Evolutionary conservation across 2,888 invertebrate genomes (phyloP).

Genomic region (Archips crataeganus): DNA sequence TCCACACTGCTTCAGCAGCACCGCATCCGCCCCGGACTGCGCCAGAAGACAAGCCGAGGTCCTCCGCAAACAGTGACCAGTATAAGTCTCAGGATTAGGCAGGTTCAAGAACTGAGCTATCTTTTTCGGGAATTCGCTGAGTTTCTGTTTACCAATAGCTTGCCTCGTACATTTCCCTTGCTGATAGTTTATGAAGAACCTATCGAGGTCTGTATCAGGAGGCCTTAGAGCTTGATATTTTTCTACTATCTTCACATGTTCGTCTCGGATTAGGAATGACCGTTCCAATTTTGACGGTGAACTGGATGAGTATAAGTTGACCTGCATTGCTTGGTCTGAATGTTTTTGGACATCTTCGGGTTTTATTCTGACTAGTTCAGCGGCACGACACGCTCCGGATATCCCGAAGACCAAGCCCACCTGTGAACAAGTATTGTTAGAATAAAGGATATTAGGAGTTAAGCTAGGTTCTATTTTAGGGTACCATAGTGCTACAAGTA

Average conservation of each 20-base stretch:
- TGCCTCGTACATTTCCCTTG: constrained; percentile 35
- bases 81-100: neutral
- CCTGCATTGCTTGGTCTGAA: constrained; percentile 17
- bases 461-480: no score
- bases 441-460: no score
- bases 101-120: neutral
- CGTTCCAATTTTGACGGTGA: constrained; percentile 22
- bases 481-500: no score
- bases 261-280: constrained; percentile 34
- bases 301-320: constrained; percentile 21
- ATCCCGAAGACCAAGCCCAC: neutral
- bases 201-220: constrained; percentile 18
- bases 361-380: constrained; percentile 1
- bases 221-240: constrained; percentile 38
- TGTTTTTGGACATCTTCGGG: constrained; percentile 11
- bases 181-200: constrained; percentile 38
- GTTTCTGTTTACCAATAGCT: constrained; percentile 36
- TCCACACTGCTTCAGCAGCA: neutral
- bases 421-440: neutral
- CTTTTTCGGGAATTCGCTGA: constrained; percentile 15
- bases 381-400: neutral
- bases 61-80: neutral
- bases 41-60: neutral
- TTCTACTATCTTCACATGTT: constrained; percentile 31
- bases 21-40: neutral